Base-by-base conservation (phyloP, 1,140 invertebrate genomes). In the Papilio polyxenes region DNA sequence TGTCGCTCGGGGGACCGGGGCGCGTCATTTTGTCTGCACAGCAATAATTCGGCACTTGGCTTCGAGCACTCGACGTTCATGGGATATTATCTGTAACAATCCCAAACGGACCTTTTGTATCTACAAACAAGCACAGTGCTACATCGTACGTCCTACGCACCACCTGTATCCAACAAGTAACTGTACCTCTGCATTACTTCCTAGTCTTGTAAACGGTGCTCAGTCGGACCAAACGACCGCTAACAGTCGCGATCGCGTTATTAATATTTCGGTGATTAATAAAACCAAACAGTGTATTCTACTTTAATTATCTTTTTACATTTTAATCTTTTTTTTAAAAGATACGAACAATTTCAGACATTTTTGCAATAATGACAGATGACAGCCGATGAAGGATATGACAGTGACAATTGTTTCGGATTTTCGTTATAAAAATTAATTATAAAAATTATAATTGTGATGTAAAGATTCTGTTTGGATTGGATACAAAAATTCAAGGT, bases 1-100 rank as follows among this genome's bases (percentile, higher is more conserved):
- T 97, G 87, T 98, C 97, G 92, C 97, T 97, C 80, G 97, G 97
- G 37, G 97, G 96, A 75, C 96, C 96, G 20, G 97, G 96, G 90
- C 96, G 96, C 86, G 95, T 96, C 95, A 96, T 96, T 85, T 86
- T 90, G 84, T 82, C 81, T 85, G 83, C 84, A 81, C 80, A 69
- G 76, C 49, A 87, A 87, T 40, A 87, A 87, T 85, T 84, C 82
- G 62, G 83, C 88, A 80, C 85, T 83, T 85, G 85, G 72, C 80
- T 78, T 53, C 53, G 82, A 86, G 84, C 81, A 86, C 81, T 31
- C 80, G 62, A 53, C 85, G 84, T 81, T 88, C 87, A 84, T 85
- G 65, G 79, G 82, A 85, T 83, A 85, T 86, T 88, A 88, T 87
- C 87, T 88, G 85, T 75, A 87, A 87, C 80, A 81, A 72, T 78